A percentile compares a stretch with the other conserved stretches of the same genome.
Evolutionary conservation across 2,113 vertebrate genomes (phyloP).

Genomic region (Colinus virginianus): DNA sequence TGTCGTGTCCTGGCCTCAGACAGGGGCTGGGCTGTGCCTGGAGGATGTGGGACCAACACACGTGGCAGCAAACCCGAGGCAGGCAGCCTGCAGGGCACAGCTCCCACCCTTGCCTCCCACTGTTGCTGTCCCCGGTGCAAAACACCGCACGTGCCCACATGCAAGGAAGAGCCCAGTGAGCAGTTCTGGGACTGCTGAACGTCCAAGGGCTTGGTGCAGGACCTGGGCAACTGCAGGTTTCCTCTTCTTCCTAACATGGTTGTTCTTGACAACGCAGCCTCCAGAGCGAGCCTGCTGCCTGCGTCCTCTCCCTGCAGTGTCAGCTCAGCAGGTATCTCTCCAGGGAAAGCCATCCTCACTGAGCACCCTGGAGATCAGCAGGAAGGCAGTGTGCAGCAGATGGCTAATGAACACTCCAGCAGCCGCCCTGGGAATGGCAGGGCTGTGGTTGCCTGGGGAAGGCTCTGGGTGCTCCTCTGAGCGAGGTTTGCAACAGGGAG

Average conservation of each 20-base stretch:
- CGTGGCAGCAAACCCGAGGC: neutral
- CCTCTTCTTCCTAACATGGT: fast-evolving
- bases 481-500: fast-evolving
- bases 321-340: neutral
- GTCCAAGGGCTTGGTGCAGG: neutral
- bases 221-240: fast-evolving
- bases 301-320: neutral
- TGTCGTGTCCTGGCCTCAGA: neutral
- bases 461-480: fast-evolving
- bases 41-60: neutral
- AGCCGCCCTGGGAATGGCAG: neutral
- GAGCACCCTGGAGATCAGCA: neutral
- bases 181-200: neutral
- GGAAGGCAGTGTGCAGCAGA: neutral
- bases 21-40: neutral
- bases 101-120: neutral
- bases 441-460: neutral
- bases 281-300: neutral
- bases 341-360: neutral
- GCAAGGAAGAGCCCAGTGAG: neutral
- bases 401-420: neutral
- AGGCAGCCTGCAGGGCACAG: neutral
- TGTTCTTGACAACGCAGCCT: neutral
- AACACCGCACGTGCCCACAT: neutral
- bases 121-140: fast-evolving